These are phyloP conservation scores for Phylloscopus trochiloides DNA, from an alignment of 2,113 vertebrate genomes.

Conservation along the genomic window DNA sequence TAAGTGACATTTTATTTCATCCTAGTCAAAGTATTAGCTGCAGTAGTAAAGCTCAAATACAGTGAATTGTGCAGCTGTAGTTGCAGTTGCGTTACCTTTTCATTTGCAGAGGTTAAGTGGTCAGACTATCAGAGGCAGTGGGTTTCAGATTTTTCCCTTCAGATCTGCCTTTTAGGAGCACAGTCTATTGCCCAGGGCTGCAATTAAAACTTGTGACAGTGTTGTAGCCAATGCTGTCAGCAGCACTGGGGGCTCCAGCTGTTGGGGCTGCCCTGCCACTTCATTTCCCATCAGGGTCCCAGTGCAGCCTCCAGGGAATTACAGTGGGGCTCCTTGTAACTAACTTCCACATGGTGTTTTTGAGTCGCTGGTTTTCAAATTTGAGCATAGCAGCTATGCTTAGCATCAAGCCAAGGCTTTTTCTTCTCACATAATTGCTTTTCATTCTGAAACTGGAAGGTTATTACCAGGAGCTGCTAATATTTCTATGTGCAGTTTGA, in stretches of 20 bases:
- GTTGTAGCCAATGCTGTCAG: neutral
- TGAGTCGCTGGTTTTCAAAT: neutral
- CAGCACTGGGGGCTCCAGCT: accelerated
- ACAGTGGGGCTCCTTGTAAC: neutral
- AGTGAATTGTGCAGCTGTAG: neutral
- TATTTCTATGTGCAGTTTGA: neutral
- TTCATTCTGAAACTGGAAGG: neutral
- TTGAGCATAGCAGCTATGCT: neutral
- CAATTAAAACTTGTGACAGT: neutral
- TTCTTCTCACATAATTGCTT: neutral
- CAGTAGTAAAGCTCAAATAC: neutral
- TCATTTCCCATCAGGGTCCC: neutral
- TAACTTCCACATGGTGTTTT: neutral
- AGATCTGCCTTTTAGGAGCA: neutral
- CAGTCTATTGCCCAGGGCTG: accelerated
- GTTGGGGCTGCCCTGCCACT: accelerated
- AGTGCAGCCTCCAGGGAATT: neutral
- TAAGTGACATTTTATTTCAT: neutral
- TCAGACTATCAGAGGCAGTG: neutral
- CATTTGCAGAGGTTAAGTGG: neutral
- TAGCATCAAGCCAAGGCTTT: neutral
- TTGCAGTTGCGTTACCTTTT: neutral
- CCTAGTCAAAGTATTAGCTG: neutral
- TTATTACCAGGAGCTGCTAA: neutral
- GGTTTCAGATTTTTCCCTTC: neutral